phyloP scores from a whole-genome alignment of 2,888 invertebrate genomes.

The Fabriciana adippe region DNA sequence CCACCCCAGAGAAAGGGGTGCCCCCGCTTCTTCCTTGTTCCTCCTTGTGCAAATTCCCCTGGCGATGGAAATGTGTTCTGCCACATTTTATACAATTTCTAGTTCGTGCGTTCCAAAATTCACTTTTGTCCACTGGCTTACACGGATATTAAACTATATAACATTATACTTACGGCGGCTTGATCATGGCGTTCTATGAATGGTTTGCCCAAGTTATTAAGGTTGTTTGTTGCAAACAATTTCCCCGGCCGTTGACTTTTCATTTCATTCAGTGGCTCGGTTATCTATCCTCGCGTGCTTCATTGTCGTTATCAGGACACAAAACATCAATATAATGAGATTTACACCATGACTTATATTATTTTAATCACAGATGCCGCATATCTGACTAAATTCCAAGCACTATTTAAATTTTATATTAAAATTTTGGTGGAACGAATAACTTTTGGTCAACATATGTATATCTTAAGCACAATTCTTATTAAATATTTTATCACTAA shows the following conservation, averaged over 20 bases:
- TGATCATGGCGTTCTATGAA: conserved; percentile 60
- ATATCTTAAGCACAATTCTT: too few relatives aligned
- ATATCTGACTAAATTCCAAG: neutral
- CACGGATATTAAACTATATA: conserved; percentile 42
- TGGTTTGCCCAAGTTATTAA: conserved; percentile 63
- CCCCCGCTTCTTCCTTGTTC: conserved; percentile 79
- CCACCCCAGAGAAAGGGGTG: conserved; percentile 76
- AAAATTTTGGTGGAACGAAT: neutral
- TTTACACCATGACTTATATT: conserved; percentile 9
- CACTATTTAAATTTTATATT: neutral
- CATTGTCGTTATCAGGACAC: conserved; percentile 40
- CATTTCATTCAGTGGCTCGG: conserved; percentile 61
- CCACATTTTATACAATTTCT: conserved; percentile 83
- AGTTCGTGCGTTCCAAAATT: conserved; percentile 65
- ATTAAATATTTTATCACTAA: too few relatives aligned
- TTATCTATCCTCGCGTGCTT: conserved; percentile 49
- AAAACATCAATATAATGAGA: conserved; percentile 24
- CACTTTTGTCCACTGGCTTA: conserved; percentile 50
- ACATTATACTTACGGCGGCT: conserved; percentile 33
- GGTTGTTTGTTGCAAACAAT: conserved; percentile 65
- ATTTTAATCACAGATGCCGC: neutral
- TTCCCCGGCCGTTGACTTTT: conserved; percentile 67
- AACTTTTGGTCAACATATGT: too few relatives aligned
- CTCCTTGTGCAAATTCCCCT: conserved; percentile 83
- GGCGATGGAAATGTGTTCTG: conserved; percentile 81